phyloP scores from a whole-genome alignment of 2,797 vertebrate species.

The Neostethus bicornis region DNA sequence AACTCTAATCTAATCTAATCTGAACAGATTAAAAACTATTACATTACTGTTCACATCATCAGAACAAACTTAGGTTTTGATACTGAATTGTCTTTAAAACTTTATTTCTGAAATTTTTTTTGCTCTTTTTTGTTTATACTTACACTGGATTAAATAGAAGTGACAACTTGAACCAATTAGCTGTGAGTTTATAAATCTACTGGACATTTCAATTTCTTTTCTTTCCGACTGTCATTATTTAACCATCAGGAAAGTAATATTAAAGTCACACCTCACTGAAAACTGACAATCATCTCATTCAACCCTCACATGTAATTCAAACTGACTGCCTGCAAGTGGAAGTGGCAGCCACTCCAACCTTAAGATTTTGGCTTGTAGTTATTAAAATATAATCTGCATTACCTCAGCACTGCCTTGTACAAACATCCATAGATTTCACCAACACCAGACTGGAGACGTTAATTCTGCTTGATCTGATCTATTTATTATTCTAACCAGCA shows the following conservation, averaged over 20 bases:
- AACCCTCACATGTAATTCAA: neutral
- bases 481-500: constrained; percentile 15
- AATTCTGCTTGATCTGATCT: neutral
- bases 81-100: too few species aligned
- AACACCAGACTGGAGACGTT: neutral
- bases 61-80: too few species aligned
- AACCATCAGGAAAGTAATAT: neutral
- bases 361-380: neutral
- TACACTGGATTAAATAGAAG: neutral
- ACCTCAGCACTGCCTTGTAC: neutral
- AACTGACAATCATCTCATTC: neutral
- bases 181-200: neutral
- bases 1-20: too few species aligned
- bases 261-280: neutral
- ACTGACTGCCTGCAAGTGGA: neutral
- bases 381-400: neutral
- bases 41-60: too few species aligned
- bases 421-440: constrained; percentile 4
- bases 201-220: too few species aligned
- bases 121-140: neutral
- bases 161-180: neutral
- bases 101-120: too few species aligned
- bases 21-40: too few species aligned
- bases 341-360: neutral
- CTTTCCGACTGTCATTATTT: neutral